A percentile compares a stretch with the other conserved stretches of the same genome.
These are phyloP conservation scores for Amblyopsis hoosieri DNA, from an alignment of 2,797 vertebrate species.

Conservation along the genomic window DNA sequence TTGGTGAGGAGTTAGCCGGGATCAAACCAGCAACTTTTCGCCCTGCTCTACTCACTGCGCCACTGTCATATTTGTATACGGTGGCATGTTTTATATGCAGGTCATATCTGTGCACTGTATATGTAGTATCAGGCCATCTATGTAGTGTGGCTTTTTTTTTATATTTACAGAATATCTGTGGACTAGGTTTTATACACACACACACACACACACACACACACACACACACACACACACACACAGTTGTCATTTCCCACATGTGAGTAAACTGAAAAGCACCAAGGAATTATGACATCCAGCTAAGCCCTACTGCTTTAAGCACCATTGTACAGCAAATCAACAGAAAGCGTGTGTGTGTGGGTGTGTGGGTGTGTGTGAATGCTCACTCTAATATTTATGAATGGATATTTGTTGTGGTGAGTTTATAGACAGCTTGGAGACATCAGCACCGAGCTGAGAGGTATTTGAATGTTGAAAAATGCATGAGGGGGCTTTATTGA, in stretches of 20 bases:
- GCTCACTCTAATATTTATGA: conserved; percentile 72
- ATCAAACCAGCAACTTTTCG: no score
- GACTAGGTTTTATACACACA: not conserved
- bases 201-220: not conserved
- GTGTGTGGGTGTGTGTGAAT: conserved; percentile 32
- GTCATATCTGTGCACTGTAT: no score
- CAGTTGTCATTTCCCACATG: conserved; percentile 3
- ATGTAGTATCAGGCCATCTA: no score
- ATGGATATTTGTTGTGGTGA: conserved; percentile 62
- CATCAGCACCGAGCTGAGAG: conserved; percentile 53
- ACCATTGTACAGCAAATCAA: conserved; percentile 52
- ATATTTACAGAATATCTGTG: no score
- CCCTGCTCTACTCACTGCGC: no score
- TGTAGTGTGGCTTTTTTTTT: no score
- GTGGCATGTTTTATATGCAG: no score
- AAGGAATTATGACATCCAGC: conserved; percentile 44
- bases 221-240: no score
- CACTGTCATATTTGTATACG: no score
- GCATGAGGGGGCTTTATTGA: conserved; percentile 63
- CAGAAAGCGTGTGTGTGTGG: conserved; percentile 14
- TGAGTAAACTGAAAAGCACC: conserved; percentile 12
- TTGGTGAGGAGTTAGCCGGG: no score
- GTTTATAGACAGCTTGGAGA: conserved; percentile 42
- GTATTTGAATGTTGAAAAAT: conserved; percentile 73
- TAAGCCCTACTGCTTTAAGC: not conserved